These are phyloP conservation scores for Pyrrhosoma nymphula DNA, from an alignment of 2,888 invertebrate genomes.

Conservation along the genomic window DNA sequence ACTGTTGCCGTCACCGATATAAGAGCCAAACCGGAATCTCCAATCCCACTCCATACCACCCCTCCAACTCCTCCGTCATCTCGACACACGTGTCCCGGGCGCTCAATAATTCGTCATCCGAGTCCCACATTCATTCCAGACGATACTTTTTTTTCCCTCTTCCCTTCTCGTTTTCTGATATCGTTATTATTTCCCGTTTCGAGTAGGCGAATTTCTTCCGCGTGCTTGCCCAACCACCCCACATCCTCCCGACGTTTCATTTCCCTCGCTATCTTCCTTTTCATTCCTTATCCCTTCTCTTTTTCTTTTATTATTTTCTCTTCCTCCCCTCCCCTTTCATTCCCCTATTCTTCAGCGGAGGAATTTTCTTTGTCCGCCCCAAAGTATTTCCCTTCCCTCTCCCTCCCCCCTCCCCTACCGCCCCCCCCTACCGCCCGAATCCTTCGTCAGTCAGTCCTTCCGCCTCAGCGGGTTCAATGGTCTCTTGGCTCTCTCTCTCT, in stretches of 20 bases:
- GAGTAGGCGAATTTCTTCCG: not conserved
- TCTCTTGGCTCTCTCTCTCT: not conserved
- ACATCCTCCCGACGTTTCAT: not conserved
- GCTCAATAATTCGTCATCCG: not conserved
- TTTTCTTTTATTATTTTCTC: not conserved
- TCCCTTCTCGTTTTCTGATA: not conserved
- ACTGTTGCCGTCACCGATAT: too few relatives aligned
- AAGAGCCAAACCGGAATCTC: too few relatives aligned
- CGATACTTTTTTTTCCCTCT: not conserved
- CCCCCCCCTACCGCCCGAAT: not conserved
- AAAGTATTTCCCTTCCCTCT: not conserved
- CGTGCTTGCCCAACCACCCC: not conserved
- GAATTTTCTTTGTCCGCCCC: not conserved
- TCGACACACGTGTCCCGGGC: not conserved
- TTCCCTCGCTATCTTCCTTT: not conserved
- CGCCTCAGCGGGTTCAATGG: slow-evolving; percentile 8
- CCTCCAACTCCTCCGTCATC: too few relatives aligned
- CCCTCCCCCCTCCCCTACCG: too few relatives aligned
- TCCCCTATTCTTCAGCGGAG: not conserved
- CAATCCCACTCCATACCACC: too few relatives aligned
- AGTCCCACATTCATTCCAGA: not conserved
- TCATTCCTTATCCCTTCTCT: not conserved
- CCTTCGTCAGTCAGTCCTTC: slow-evolving; percentile 1
- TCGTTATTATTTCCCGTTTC: slow-evolving; percentile 22
- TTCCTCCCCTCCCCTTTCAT: not conserved